Base-by-base conservation (phyloP, 2,888 invertebrate genomes). In the Trachelus troglodyta region DNA sequence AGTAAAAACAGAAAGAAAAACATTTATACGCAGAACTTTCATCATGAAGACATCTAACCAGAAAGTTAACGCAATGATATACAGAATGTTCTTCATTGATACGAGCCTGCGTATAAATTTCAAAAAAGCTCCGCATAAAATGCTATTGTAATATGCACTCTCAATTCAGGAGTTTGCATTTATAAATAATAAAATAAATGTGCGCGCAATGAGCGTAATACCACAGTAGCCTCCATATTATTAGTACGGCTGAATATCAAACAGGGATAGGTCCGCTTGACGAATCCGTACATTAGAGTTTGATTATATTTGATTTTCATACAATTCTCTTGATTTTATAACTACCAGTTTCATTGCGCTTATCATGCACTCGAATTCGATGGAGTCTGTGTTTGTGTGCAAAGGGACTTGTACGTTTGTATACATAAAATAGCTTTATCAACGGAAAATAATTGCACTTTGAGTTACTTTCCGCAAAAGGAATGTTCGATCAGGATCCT, bases 401-500 rank as follows among this genome's bases (percentile, higher is more conserved):
- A 56, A 23, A 56, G 23, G 40, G 40, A 56, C 23, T 56, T 56
- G 40, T 56, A 56, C 23, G 40, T 56, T 23, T 56, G 40, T 56
- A 56, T 56, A 23, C 9, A 56, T 56, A 23, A 56, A 56, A 56
- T 56, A 56, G 1, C 23, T 56, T 56, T 56, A 23, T 23, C 15
- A 56, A 56, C 40, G 40, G 40, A 56, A 56, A 56, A 56, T 56
- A 71, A 71, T 31, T 34, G 71, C 33, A 33, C 31, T 71, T 71
- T 15, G 71, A 71, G 30, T 71, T 31, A 71, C 31, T 71, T 33
- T 30, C 71, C 71, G 15, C 31, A 9, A 71, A 33, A 31, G 31
- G 33, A 71, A 75, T 33, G 31, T 33, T 71, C 31, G 78, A 90
- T 90, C 90, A 90, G 78, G 90, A 90, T 77, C 80, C 83, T 74